A percentile compares a stretch with the other conserved stretches of the same genome.
Conservation (phyloP, 2,888 invertebrate species). For the Cataglyphis cursor region DNA sequence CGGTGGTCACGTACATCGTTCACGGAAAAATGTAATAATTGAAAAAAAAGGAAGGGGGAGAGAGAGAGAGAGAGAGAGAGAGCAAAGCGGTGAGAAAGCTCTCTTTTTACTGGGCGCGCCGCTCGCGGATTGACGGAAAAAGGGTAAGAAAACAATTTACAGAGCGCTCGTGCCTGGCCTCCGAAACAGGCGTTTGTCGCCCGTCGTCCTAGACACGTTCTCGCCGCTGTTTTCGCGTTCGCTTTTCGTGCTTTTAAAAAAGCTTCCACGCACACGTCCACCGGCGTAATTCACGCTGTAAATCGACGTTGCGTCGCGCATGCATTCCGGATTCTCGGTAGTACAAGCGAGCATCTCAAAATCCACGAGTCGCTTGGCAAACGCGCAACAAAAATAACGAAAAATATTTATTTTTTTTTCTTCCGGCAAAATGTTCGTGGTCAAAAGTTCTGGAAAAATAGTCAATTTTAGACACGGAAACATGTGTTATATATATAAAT, state of each 20-base stretch:
- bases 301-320: constrained; percentile 55
- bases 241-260: constrained; percentile 67
- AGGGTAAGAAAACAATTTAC: constrained; percentile 78
- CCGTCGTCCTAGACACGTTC: constrained; percentile 73
- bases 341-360: constrained; percentile 24
- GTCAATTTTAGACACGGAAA: constrained; percentile 18
- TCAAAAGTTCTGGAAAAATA: not conserved
- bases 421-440: constrained; percentile 8
- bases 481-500: too few relatives aligned
- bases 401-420: constrained; percentile 23
- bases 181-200: constrained; percentile 67
- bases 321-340: constrained; percentile 46
- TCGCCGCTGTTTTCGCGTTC: constrained; percentile 67
- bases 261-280: constrained; percentile 64
- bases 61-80: constrained; percentile 25
- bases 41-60: constrained; percentile 33
- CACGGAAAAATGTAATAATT: constrained; percentile 66
- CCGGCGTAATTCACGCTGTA: constrained; percentile 64
- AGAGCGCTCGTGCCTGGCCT: constrained; percentile 74
- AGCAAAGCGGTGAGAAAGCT: not conserved
- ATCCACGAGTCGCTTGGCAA: constrained; percentile 36
- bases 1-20: constrained; percentile 75
- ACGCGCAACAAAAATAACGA: constrained; percentile 28
- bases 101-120: constrained; percentile 24
- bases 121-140: constrained; percentile 68